Evolutionary conservation across 2,113 vertebrate genomes (phyloP).

Genomic region (Pundamilia nyererei): DNA sequence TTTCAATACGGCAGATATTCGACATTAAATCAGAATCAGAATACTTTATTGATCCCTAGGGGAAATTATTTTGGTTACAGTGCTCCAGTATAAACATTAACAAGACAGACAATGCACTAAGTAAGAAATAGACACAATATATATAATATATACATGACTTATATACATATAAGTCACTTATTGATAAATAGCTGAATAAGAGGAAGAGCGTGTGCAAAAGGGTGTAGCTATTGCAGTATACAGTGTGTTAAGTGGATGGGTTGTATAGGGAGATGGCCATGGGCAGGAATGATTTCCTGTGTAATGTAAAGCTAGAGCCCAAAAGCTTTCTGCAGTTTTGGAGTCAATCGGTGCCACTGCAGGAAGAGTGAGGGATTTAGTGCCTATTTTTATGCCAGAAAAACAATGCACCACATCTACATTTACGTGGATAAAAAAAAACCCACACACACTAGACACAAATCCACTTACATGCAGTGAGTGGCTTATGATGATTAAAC

Average conservation of each 20-base stretch:
- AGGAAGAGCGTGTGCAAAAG: not conserved
- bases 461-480: not conserved
- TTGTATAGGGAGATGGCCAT: not conserved
- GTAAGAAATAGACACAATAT: not conserved
- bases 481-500: not conserved
- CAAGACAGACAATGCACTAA: not conserved
- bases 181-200: not conserved
- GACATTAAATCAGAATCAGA: not conserved
- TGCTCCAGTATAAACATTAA: not conserved
- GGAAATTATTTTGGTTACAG: not conserved
- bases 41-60: not conserved
- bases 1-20: not conserved
- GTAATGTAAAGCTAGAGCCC: not conserved
- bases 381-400: not conserved
- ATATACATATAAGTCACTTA: not conserved
- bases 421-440: not conserved
- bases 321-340: not conserved
- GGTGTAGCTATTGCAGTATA: not conserved
- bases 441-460: not conserved
- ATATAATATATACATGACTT: not conserved
- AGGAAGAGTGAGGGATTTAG: slow-evolving; percentile 13
- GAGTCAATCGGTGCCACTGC: not conserved
- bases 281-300: not conserved
- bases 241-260: not conserved
- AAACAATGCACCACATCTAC: not conserved